phyloP scores from a whole-genome alignment of 2,888 invertebrate genomes.

The Aspidapion aeneum region DNA sequence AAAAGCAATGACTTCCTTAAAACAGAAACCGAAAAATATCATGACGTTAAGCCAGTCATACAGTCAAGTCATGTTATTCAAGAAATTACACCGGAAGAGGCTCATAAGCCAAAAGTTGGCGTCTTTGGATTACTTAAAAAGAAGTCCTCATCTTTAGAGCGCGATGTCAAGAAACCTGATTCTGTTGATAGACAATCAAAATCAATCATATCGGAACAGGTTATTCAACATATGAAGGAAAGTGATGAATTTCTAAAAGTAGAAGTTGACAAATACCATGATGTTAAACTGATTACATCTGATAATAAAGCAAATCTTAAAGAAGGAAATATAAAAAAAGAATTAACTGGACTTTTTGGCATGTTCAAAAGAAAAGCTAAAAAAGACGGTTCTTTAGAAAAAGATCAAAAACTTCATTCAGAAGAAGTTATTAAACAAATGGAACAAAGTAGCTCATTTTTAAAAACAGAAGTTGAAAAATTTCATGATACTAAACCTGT shows the following conservation, averaged over 20 bases:
- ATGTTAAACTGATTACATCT: constrained; percentile 22
- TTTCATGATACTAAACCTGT: constrained; percentile 27
- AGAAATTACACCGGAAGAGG: neutral
- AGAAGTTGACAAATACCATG: constrained; percentile 31
- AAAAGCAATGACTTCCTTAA: constrained; percentile 14
- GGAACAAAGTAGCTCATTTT: constrained; percentile 12
- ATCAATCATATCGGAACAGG: constrained; percentile 18
- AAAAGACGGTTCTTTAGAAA: constrained; percentile 13
- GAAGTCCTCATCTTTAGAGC: constrained; percentile 22
- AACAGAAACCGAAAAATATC: constrained; percentile 13
- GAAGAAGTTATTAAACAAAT: constrained; percentile 23
- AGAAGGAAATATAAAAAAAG: constrained; percentile 9
- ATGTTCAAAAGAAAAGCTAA: constrained; percentile 17
- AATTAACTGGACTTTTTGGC: constrained; percentile 12
- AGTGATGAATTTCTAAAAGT: constrained; percentile 26
- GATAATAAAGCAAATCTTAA: constrained; percentile 5
- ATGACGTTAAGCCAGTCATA: constrained; percentile 15
- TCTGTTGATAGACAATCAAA: too few species aligned
- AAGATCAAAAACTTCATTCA: constrained; percentile 9
- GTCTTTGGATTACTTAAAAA: constrained; percentile 27
- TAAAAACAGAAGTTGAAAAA: constrained; percentile 24
- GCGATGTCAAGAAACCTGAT: constrained; percentile 8
- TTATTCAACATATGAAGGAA: constrained; percentile 24
- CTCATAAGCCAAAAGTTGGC: constrained; percentile 2
- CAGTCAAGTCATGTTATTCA: neutral